Percentiles rank a stretch among this genome's conserved stretches.
These are phyloP conservation scores for Drosophila diplacantha DNA, from an alignment of 2,888 invertebrate genomes.

Conservation along the genomic window DNA sequence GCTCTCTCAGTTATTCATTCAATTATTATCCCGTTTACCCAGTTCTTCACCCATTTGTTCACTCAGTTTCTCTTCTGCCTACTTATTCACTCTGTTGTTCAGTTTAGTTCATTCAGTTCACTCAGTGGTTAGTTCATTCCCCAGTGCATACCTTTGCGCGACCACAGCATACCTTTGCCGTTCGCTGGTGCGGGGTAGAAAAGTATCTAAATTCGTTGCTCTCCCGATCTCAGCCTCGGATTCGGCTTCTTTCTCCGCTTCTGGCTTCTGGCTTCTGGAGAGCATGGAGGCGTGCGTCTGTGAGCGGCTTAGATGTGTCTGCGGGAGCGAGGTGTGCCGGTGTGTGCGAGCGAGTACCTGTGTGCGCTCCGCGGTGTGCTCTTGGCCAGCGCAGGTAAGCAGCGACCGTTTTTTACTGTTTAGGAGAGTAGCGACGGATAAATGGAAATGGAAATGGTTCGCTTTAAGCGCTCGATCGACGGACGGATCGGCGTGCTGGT, in stretches of 20 bases:
- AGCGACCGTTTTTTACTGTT: slow-evolving; percentile 4
- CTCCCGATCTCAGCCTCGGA: slow-evolving; percentile 2
- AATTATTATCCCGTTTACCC: not conserved
- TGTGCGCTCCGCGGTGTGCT: slow-evolving; percentile 1
- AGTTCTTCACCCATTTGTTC: not conserved
- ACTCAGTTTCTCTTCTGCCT: not conserved
- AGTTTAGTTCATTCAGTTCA: not conserved
- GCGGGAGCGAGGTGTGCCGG: not conserved
- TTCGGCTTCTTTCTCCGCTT: slow-evolving; percentile 9
- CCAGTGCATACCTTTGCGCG: not conserved
- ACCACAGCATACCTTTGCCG: not conserved
- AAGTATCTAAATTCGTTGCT: slow-evolving; percentile 4
- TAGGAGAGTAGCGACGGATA: slow-evolving; percentile 13
- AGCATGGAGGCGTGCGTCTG: slow-evolving; percentile 7
- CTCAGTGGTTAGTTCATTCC: not conserved
- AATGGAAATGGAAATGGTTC: slow-evolving; percentile 23
- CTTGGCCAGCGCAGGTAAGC: slow-evolving; percentile 19
- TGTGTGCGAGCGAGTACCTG: not conserved
- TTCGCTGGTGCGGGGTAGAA: not conserved
- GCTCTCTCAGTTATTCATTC: not conserved
- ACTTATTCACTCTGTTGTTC: not conserved
- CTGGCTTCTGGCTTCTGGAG: slow-evolving; percentile 7
- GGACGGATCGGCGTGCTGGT: slow-evolving; percentile 29
- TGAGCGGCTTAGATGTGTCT: slow-evolving; percentile 12
- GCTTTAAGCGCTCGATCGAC: slow-evolving; percentile 53